These are phyloP conservation scores for Mnemiopsis leidyi DNA, from an alignment of 37 sponge, comb jelly and placozoan species.

Conservation along the genomic window DNA sequence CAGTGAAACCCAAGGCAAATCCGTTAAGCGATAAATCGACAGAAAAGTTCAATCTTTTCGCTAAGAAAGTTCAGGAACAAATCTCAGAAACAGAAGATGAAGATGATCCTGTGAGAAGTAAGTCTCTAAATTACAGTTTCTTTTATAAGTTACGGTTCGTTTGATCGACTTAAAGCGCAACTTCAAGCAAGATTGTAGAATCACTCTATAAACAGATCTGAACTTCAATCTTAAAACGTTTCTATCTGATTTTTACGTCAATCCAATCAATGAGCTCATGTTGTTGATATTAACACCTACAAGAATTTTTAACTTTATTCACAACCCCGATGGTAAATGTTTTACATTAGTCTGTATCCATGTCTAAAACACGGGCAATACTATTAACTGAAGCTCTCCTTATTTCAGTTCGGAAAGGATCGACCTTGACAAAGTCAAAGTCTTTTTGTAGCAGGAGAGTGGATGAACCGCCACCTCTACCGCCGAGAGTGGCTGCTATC, in stretches of 20 bases:
- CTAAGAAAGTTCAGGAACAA: neutral
- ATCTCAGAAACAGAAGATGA: neutral
- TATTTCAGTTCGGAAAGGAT: neutral
- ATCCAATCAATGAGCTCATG: too few species aligned
- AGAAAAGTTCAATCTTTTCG: slow-evolving; percentile 2
- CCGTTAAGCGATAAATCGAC: neutral
- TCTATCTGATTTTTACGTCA: too few species aligned
- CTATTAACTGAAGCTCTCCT: neutral
- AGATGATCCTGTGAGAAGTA: neutral
- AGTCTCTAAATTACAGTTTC: neutral
- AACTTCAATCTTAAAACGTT: too few species aligned
- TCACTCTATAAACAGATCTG: too few species aligned
- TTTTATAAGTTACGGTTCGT: too few species aligned
- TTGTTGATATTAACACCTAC: too few species aligned
- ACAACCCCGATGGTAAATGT: too few species aligned
- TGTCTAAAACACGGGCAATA: neutral
- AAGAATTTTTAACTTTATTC: too few species aligned
- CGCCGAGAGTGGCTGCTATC: neutral
- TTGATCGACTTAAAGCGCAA: too few species aligned
- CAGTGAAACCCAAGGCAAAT: slow-evolving; percentile 32
- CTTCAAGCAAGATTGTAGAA: too few species aligned
- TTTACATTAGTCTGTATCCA: too few species aligned
- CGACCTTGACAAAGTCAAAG: slow-evolving; percentile 38
- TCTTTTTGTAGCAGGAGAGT: slow-evolving; percentile 39
- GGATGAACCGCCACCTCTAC: slow-evolving; percentile 52